Conservation (phyloP, 2,797 vertebrate species). For the Poeciliopsis infans region DNA sequence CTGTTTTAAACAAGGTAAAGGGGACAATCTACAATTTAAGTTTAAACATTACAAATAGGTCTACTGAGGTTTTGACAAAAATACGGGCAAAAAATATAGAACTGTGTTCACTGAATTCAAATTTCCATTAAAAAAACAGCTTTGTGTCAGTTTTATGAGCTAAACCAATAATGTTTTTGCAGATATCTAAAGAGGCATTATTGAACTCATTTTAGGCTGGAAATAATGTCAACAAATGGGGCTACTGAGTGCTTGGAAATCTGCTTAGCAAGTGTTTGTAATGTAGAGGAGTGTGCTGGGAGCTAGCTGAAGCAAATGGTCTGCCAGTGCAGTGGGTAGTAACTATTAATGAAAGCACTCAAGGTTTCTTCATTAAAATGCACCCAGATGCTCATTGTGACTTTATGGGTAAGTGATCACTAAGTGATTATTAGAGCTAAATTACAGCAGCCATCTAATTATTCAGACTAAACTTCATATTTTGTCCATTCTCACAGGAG, state of each 20-base stretch:
- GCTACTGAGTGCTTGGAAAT: neutral
- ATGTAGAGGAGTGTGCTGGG: neutral
- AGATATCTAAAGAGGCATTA: neutral
- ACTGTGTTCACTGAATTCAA: neutral
- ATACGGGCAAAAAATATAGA: neutral
- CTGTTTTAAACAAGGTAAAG: neutral
- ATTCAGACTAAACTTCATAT: conserved; percentile 2
- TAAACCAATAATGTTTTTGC: neutral
- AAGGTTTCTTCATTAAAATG: conserved; percentile 1
- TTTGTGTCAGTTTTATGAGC: neutral
- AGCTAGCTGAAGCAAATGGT: neutral
- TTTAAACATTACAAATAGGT: neutral
- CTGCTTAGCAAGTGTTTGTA: neutral
- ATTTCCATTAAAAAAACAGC: neutral
- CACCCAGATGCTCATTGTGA: neutral
- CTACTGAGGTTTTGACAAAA: neutral
- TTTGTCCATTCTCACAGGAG: neutral
- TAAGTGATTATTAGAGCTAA: conserved; percentile 1
- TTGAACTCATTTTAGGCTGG: neutral
- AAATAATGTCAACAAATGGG: neutral
- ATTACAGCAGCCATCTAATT: conserved; percentile 7
- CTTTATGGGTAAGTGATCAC: neutral
- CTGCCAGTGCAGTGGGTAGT: neutral
- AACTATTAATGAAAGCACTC: conserved; percentile 2
- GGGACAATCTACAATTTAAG: neutral